These are phyloP conservation scores for Apotomis betuletana DNA, from an alignment of 2,888 invertebrate species.

Conservation along the genomic window DNA sequence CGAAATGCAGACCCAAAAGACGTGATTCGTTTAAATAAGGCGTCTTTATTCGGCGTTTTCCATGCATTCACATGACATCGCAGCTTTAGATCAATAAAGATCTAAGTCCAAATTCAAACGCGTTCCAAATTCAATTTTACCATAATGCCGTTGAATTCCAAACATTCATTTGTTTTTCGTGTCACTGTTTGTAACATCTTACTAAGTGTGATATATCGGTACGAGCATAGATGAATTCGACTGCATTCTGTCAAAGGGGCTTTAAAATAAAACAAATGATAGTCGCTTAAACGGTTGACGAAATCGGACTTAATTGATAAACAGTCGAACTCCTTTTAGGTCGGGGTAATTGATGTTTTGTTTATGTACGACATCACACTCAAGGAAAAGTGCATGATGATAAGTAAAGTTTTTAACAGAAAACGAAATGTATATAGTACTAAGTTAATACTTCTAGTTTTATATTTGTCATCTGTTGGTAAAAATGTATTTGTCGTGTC, in stretches of 20 bases:
- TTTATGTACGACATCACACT: background rate
- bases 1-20: conserved; percentile 30
- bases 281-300: conserved; percentile 13
- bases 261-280: conserved; percentile 34
- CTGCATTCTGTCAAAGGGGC: conserved; percentile 34
- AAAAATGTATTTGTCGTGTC: too few relatives aligned
- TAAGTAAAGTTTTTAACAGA: too few relatives aligned
- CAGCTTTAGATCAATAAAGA: background rate
- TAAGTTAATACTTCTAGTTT: too few relatives aligned
- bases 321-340: conserved; percentile 10
- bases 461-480: too few relatives aligned
- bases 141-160: background rate
- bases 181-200: background rate
- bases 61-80: conserved; percentile 11
- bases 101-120: background rate
- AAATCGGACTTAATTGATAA: conserved; percentile 28
- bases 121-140: background rate
- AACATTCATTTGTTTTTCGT: background rate
- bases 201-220: conserved; percentile 17
- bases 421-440: too few relatives aligned
- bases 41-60: conserved; percentile 29
- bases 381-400: background rate
- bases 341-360: background rate
- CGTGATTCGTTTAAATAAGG: conserved; percentile 28
- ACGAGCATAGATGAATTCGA: conserved; percentile 21